Conservation (phyloP, 2,888 invertebrate species). For the Habrosyne pyritoides region DNA sequence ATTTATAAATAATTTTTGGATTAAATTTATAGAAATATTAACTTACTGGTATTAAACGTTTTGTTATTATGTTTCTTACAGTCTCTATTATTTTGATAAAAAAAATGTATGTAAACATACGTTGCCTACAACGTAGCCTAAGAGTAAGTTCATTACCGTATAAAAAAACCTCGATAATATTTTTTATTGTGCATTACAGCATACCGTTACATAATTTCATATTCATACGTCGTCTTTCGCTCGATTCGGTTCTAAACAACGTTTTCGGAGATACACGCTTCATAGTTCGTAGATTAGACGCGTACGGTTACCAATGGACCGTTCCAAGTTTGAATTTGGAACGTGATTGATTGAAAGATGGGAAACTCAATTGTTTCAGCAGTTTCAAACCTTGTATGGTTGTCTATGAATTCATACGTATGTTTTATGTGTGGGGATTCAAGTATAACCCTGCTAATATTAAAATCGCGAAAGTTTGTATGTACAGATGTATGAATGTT, state of each 20-base stretch:
- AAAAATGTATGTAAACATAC: too few relatives aligned
- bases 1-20: too few relatives aligned
- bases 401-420: background rate
- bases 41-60: too few relatives aligned
- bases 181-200: conserved; percentile 21
- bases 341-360: conserved; percentile 15
- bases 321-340: conserved; percentile 17
- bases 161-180: background rate
- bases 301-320: conserved; percentile 16
- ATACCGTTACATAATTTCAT: conserved; percentile 39
- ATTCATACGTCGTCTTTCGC: conserved; percentile 59
- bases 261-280: conserved; percentile 55
- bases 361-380: conserved; percentile 1
- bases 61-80: too few relatives aligned
- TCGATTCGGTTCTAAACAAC: conserved; percentile 32
- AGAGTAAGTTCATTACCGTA: background rate
- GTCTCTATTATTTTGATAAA: too few relatives aligned
- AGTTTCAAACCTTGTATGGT: background rate
- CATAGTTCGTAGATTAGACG: conserved; percentile 33
- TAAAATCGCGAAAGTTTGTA: too few relatives aligned
- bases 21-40: too few relatives aligned
- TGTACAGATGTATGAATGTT: too few relatives aligned
- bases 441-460: too few relatives aligned
- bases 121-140: too few relatives aligned
- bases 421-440: background rate